These are phyloP conservation scores for Adelges cooleyi DNA, from an alignment of 1,140 invertebrate species.

Conservation along the genomic window DNA sequence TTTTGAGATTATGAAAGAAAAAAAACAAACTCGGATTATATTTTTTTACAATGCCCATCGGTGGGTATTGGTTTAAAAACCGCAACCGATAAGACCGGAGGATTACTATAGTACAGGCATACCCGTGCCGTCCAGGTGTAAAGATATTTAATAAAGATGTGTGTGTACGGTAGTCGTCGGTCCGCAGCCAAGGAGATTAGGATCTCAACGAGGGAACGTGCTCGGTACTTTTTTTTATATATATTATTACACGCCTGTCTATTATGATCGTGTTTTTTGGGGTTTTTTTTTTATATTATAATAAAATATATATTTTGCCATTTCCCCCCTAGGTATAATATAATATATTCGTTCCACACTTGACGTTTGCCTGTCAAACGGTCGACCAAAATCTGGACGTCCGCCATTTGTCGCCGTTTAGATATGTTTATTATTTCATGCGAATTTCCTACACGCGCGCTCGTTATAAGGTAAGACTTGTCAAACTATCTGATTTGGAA, in stretches of 20 bases:
- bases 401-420: no score
- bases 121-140: constrained; percentile 26
- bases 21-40: constrained; percentile 2
- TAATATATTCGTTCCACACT: constrained; percentile 23
- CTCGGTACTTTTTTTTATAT: constrained; percentile 2
- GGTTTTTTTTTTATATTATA: neutral
- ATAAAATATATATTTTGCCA: neutral
- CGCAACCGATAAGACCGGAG: constrained; percentile 24
- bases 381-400: neutral
- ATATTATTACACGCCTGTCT: constrained; percentile 23
- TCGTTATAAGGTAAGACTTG: no score
- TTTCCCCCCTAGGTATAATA: neutral
- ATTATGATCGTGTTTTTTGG: constrained; percentile 23
- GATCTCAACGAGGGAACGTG: constrained; percentile 24
- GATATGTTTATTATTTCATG: no score
- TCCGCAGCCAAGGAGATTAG: constrained; percentile 20
- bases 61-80: constrained; percentile 28
- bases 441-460: no score
- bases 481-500: no score
- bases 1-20: neutral
- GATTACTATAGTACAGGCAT: neutral
- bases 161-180: neutral
- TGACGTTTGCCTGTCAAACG: constrained; percentile 18
- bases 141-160: constrained; percentile 26
- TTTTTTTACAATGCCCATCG: neutral